A percentile compares a stretch with the other conserved stretches of the same genome.
phyloP scores from a whole-genome alignment of 1,140 invertebrate species.

The Zeugodacus cucurbitae region DNA sequence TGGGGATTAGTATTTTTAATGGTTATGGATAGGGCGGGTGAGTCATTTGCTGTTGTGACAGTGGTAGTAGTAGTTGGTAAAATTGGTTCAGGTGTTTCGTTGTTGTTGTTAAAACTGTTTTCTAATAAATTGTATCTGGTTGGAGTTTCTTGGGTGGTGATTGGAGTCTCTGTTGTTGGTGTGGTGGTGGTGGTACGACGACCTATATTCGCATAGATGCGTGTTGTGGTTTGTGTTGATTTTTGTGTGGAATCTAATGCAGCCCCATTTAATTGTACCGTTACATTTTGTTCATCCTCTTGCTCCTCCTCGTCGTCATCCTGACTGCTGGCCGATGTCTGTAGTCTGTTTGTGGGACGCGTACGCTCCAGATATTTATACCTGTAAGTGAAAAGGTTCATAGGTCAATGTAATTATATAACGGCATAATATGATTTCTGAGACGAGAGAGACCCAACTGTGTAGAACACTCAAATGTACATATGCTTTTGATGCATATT shows the following conservation, averaged over 20 bases:
- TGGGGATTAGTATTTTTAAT: conserved; percentile 55
- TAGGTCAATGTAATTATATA: too few relatives aligned
- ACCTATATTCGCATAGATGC: conserved; percentile 62
- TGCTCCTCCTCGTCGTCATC: conserved; percentile 50
- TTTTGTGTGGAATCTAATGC: conserved; percentile 48
- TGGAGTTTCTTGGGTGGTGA: conserved; percentile 60
- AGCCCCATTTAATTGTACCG: conserved; percentile 58
- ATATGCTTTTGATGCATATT: too few relatives aligned
- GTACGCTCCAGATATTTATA: conserved; percentile 60
- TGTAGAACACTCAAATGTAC: too few relatives aligned
- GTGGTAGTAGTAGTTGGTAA: conserved; percentile 60
- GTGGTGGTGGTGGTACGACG: conserved; percentile 56
- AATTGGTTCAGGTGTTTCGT: conserved; percentile 60
- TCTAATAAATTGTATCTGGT: conserved; percentile 49
- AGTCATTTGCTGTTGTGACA: conserved; percentile 53
- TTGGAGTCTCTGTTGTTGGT: conserved; percentile 53
- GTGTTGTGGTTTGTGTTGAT: conserved; percentile 50
- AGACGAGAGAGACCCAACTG: too few relatives aligned
- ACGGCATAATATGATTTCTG: too few relatives aligned
- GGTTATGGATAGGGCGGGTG: conserved; percentile 63
- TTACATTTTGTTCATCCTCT: conserved; percentile 59
- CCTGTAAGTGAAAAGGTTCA: conserved; percentile 40
- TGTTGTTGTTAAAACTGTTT: conserved; percentile 46
- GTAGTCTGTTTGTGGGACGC: conserved; percentile 54
- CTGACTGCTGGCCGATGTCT: conserved; percentile 50